Percentiles rank a stretch among this genome's conserved stretches.
Evolutionary conservation across 2,113 vertebrate species (phyloP).

Genomic region (Recurvirostra avosetta): DNA sequence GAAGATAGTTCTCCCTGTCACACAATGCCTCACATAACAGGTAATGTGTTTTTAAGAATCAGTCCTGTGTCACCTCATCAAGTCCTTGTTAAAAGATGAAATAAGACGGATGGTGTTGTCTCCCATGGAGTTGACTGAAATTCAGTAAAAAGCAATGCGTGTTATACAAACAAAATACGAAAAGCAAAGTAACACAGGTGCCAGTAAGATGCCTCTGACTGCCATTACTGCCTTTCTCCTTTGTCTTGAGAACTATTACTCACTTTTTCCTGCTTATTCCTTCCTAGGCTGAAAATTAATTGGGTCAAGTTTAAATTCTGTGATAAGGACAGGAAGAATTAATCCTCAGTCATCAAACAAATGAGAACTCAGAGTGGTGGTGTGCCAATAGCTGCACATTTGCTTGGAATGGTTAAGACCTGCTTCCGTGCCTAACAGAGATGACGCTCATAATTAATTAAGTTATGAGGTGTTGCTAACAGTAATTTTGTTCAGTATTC

Average conservation of each 20-base stretch:
- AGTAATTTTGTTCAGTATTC: conserved; percentile 26
- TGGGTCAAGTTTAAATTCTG: conserved; percentile 35
- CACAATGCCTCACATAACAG: conserved; percentile 81
- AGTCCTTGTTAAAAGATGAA: conserved; percentile 84
- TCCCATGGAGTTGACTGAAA: conserved; percentile 70
- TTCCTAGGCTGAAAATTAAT: conserved; percentile 41
- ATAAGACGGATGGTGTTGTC: conserved; percentile 79
- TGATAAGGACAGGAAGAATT: conserved; percentile 24
- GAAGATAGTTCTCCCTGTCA: conserved; percentile 80
- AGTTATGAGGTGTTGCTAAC: conserved; percentile 21
- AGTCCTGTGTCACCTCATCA: conserved; percentile 82
- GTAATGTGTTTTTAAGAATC: conserved; percentile 87
- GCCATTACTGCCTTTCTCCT: not conserved
- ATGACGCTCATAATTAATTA: conserved; percentile 34
- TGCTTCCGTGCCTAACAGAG: not conserved
- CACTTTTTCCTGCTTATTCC: conserved; percentile 15
- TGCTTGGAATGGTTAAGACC: not conserved
- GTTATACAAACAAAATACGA: not conserved
- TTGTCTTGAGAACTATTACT: not conserved
- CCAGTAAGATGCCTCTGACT: not conserved
- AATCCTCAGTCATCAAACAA: conserved; percentile 13
- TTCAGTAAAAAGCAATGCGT: conserved; percentile 58
- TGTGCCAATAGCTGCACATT: not conserved
- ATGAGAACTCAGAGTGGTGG: not conserved
- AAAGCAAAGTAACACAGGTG: not conserved